Evolutionary conservation across 2,888 invertebrate species (phyloP).

Genomic region (Nomada flava): DNA sequence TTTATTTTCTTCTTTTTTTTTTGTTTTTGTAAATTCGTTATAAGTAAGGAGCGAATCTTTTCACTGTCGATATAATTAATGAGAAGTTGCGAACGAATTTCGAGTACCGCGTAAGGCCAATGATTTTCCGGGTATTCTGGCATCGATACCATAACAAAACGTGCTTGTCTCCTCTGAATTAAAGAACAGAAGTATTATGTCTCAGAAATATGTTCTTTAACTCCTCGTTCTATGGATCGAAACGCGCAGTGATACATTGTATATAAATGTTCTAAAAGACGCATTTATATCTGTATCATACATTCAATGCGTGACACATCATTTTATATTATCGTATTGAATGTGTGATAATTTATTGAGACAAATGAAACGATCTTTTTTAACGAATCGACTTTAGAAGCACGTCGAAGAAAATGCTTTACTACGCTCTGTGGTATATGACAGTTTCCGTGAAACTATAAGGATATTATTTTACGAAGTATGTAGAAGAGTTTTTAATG

Average conservation of each 20-base stretch:
- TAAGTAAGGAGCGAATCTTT: background rate
- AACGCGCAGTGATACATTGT: slow-evolving; percentile 52
- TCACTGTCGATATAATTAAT: slow-evolving; percentile 11
- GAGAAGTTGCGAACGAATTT: slow-evolving; percentile 16
- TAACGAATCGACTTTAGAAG: slow-evolving; percentile 54
- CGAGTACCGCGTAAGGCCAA: slow-evolving; percentile 14
- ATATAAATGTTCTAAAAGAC: slow-evolving; percentile 59
- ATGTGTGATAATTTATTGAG: slow-evolving; percentile 46
- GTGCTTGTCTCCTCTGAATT: slow-evolving; percentile 69
- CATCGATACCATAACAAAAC: slow-evolving; percentile 60
- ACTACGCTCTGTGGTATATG: slow-evolving; percentile 64
- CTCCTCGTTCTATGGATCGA: slow-evolving; percentile 55
- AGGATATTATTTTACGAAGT: slow-evolving; percentile 49
- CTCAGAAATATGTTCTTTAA: slow-evolving; percentile 45
- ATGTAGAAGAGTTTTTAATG: slow-evolving; percentile 42
- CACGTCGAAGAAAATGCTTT: slow-evolving; percentile 58
- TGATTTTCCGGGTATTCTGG: slow-evolving; percentile 36
- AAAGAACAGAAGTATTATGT: slow-evolving; percentile 67
- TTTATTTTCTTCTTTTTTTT: background rate
- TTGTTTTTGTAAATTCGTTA: background rate
- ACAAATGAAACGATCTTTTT: slow-evolving; percentile 39
- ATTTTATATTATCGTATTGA: slow-evolving; percentile 29
- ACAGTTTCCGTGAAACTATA: slow-evolving; percentile 69
- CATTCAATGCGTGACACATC: slow-evolving; percentile 36
- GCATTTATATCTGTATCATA: slow-evolving; percentile 58